phyloP scores from a whole-genome alignment of 2,797 vertebrate genomes.

The Lepus townsendii region DNA sequence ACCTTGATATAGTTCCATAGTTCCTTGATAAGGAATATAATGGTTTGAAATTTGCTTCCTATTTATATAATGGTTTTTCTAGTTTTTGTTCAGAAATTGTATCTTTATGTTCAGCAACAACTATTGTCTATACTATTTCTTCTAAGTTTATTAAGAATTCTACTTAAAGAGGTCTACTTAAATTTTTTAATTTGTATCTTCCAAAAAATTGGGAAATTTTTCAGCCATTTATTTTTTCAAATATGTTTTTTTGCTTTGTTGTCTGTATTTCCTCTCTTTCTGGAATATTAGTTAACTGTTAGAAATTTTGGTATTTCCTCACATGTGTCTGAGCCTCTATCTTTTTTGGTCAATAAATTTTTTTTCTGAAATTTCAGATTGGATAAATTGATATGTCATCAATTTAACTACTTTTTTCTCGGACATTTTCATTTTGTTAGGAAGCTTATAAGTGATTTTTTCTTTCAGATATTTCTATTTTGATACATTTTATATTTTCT shows the following conservation, averaged over 20 bases:
- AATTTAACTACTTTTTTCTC: background rate
- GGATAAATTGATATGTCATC: background rate
- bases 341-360: slow-evolving; percentile 1
- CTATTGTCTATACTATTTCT: background rate
- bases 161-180: background rate
- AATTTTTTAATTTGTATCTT: background rate
- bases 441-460: background rate
- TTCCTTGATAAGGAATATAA: background rate
- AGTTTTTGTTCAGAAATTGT: background rate
- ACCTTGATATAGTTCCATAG: background rate
- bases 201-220: background rate
- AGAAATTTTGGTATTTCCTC: background rate
- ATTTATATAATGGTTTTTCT: background rate
- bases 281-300: background rate
- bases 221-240: background rate
- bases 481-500: slow-evolving; percentile 4
- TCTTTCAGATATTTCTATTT: slow-evolving; percentile 11
- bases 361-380: background rate
- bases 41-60: slow-evolving; percentile 12
- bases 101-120: background rate
- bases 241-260: background rate
- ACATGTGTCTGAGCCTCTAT: background rate
- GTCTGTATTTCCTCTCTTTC: background rate
- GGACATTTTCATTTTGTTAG: background rate
- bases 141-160: slow-evolving; percentile 5